A percentile compares a stretch with the other conserved stretches of the same genome.
These are phyloP conservation scores for Zaprionus obscuricornis DNA, from an alignment of 2,888 invertebrate species.

Conservation along the genomic window DNA sequence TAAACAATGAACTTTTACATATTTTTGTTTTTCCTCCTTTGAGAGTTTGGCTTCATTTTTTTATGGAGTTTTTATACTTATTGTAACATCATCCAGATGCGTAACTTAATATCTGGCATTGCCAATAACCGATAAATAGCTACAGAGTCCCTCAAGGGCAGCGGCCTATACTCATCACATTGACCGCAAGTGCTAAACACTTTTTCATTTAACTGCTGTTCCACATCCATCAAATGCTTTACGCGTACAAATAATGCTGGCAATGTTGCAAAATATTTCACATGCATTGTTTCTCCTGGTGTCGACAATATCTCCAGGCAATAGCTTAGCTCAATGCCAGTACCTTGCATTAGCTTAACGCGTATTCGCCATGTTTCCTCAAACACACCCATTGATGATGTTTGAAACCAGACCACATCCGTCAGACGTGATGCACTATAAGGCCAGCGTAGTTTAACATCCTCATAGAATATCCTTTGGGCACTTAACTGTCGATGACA, in stretches of 20 bases:
- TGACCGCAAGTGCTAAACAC: neutral
- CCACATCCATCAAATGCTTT: constrained; percentile 24
- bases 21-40: no score
- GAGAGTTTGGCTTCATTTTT: no score
- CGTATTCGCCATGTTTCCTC: constrained; percentile 26
- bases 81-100: constrained; percentile 43
- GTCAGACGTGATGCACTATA: neutral
- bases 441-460: constrained; percentile 26
- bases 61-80: no score
- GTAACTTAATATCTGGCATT: constrained; percentile 24
- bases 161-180: neutral
- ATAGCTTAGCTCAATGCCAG: neutral
- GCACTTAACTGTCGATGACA: constrained; percentile 13
- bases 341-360: neutral
- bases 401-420: neutral
- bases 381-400: constrained; percentile 9
- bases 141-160: constrained; percentile 12
- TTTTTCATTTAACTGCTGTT: neutral
- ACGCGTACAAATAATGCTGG: neutral
- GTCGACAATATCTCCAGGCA: neutral
- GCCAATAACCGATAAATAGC: constrained; percentile 36
- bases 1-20: constrained; percentile 1
- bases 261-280: constrained; percentile 26
- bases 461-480: constrained; percentile 11
- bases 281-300: neutral